These are phyloP conservation scores for Astreopora myriophthalma DNA, from an alignment of 64 coral and sea anemone species.

Conservation along the genomic window DNA sequence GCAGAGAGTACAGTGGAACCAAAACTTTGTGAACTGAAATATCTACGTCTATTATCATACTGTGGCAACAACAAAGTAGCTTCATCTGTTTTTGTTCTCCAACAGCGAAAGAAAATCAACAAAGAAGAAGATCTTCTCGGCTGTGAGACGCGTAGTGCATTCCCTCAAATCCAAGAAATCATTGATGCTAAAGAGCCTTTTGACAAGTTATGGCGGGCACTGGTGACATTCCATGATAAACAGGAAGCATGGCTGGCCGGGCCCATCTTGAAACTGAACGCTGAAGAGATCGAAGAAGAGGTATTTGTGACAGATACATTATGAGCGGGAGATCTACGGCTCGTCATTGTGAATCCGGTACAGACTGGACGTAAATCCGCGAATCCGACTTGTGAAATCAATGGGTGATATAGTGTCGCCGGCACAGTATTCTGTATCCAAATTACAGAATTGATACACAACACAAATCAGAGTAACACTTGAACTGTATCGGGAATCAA, in stretches of 20 bases:
- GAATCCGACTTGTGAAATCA: no score
- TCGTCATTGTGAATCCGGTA: no score
- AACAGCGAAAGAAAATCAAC: constrained; percentile 91
- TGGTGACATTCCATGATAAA: constrained; percentile 84
- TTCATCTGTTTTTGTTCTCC: not conserved
- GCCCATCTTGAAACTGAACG: constrained; percentile 71
- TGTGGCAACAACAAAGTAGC: not conserved
- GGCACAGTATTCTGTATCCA: no score
- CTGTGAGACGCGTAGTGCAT: constrained; percentile 68
- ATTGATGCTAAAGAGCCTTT: constrained; percentile 95
- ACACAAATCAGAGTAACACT: no score
- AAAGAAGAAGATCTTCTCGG: constrained; percentile 90
- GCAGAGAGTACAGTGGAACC: no score
- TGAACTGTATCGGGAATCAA: no score
- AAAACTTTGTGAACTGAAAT: no score
- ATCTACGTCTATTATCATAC: no score
- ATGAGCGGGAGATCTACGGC: not conserved
- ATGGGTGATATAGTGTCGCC: no score
- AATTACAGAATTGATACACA: no score
- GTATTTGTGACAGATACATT: constrained; percentile 11
- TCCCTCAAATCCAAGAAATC: constrained; percentile 93
- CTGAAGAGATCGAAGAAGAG: constrained; percentile 98
- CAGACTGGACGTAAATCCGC: no score
- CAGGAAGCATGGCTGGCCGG: constrained; percentile 89
- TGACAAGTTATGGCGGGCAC: constrained; percentile 94